phyloP scores from a whole-genome alignment of 1,140 invertebrate genomes.

The Bombus balteatus region DNA sequence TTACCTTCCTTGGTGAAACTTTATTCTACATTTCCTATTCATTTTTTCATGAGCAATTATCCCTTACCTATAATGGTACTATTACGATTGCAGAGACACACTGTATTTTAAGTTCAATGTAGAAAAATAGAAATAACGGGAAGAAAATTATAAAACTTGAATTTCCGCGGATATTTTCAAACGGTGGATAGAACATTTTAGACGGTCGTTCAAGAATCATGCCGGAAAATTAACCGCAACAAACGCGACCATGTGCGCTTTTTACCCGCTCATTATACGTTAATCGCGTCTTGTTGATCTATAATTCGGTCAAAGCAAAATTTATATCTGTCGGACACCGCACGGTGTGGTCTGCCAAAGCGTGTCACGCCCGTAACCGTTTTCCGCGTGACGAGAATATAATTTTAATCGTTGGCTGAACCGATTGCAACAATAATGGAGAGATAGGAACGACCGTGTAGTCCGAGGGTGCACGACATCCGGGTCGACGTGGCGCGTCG shows the following conservation, averaged over 20 bases:
- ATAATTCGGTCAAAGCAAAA: conserved; percentile 27
- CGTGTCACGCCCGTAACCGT: conserved; percentile 14
- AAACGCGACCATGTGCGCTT: background rate
- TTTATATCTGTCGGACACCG: background rate
- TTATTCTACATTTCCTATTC: too few species aligned
- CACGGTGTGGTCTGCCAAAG: conserved; percentile 7
- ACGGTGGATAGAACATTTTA: background rate
- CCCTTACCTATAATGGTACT: too few species aligned
- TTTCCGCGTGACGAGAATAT: conserved; percentile 1
- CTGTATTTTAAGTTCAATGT: too few species aligned
- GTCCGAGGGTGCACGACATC: background rate
- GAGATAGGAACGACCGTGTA: background rate
- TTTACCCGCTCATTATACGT: background rate
- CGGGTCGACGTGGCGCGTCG: background rate
- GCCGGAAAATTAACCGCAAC: background rate
- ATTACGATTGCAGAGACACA: too few species aligned
- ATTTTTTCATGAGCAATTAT: too few species aligned
- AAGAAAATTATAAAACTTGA: too few species aligned
- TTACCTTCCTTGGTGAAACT: too few species aligned
- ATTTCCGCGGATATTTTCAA: background rate
- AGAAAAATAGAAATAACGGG: too few species aligned
- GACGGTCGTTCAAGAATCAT: background rate
- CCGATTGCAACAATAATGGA: conserved; percentile 1
- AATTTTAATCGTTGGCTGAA: background rate
- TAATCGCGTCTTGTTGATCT: conserved; percentile 6